These are phyloP conservation scores for Phocoena sinus DNA, from an alignment of 2,113 vertebrate genomes.

Conservation along the genomic window DNA sequence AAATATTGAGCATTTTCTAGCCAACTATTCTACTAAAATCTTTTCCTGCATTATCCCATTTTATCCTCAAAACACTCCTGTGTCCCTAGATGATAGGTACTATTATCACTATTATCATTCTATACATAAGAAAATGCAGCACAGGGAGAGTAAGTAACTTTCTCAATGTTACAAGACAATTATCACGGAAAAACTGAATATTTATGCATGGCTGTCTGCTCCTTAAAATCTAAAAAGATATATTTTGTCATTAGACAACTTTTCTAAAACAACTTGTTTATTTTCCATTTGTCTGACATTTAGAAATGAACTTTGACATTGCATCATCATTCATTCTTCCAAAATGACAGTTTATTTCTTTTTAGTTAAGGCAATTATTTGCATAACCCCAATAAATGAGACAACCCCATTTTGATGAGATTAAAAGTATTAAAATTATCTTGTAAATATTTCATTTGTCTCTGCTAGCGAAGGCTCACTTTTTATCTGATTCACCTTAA, in stretches of 20 bases:
- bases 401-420: background rate
- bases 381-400: background rate
- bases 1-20: background rate
- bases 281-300: background rate
- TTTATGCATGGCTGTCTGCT: background rate
- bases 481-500: background rate
- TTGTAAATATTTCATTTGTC: constrained; percentile 6
- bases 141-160: background rate
- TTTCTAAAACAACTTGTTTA: background rate
- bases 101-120: background rate
- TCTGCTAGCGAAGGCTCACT: background rate
- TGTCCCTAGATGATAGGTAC: background rate
- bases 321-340: background rate
- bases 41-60: background rate
- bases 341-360: background rate
- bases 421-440: background rate
- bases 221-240: background rate
- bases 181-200: background rate
- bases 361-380: constrained; percentile 17
- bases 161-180: background rate
- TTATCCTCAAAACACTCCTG: background rate
- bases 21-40: background rate
- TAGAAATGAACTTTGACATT: constrained; percentile 16
- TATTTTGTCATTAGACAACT: background rate
- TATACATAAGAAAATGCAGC: background rate